These are phyloP conservation scores for Blastomussa wellsi DNA, from an alignment of 92 coral and sea anemone genomes.

Conservation along the genomic window DNA sequence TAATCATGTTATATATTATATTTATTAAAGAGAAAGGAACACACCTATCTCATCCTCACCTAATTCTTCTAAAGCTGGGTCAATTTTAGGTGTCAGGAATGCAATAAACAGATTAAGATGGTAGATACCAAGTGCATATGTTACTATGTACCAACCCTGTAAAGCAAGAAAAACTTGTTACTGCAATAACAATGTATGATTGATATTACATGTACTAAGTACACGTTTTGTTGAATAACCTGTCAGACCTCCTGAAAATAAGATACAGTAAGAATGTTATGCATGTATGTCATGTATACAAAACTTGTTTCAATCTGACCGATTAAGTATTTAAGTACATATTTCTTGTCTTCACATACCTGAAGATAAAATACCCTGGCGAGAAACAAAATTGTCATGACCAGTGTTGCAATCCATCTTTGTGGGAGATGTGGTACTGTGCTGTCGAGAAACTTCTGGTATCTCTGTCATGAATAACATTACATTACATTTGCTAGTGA, in stretches of 20 bases:
- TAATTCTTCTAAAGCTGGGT: slow-evolving; percentile 92
- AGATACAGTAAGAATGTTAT: too few relatives aligned
- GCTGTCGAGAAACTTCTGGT: slow-evolving; percentile 93
- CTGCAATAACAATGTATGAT: too few relatives aligned
- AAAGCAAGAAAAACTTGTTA: slow-evolving; percentile 36
- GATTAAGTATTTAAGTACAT: too few relatives aligned
- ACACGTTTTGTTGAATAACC: too few relatives aligned
- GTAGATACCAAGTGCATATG: slow-evolving; percentile 98
- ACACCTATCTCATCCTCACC: slow-evolving; percentile 61
- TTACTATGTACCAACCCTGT: slow-evolving; percentile 98
- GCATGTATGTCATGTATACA: too few relatives aligned
- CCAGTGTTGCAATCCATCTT: slow-evolving; percentile 87
- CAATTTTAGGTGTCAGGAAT: slow-evolving; percentile 95
- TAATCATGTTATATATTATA: background rate
- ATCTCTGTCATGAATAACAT: slow-evolving; percentile 58
- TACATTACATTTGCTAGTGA: background rate
- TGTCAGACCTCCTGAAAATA: too few relatives aligned
- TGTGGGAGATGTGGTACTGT: slow-evolving; percentile 81
- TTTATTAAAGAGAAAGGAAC: background rate
- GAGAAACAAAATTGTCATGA: slow-evolving; percentile 66
- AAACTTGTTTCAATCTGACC: too few relatives aligned
- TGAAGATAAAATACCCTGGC: slow-evolving; percentile 89
- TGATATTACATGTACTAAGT: too few relatives aligned
- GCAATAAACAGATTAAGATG: slow-evolving; percentile 96
- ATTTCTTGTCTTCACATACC: slow-evolving; percentile 49